These are phyloP conservation scores for Cheilosia soror DNA, from an alignment of 2,888 invertebrate species.

Conservation along the genomic window DNA sequence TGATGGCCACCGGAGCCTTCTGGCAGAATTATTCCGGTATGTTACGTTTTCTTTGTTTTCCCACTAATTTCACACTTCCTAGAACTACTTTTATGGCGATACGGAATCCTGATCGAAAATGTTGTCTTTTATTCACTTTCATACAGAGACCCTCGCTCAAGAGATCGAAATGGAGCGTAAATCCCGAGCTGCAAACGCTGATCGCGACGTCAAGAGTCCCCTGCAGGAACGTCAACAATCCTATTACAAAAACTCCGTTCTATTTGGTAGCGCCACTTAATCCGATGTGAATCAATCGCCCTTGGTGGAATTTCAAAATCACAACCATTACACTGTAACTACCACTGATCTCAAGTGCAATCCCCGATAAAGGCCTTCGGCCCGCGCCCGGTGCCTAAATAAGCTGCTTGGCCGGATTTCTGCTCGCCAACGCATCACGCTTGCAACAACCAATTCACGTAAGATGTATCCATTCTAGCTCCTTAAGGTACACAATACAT, in stretches of 20 bases:
- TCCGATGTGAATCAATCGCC: conserved; percentile 20
- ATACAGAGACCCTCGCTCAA: conserved; percentile 93
- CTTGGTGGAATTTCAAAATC: conserved; percentile 25
- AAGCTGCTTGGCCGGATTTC: conserved; percentile 49
- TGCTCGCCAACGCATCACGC: conserved; percentile 47
- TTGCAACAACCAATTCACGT: conserved; percentile 40
- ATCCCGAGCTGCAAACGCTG: conserved; percentile 90
- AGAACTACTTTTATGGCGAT: background rate
- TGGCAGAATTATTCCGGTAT: conserved; percentile 97
- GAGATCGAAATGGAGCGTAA: conserved; percentile 95
- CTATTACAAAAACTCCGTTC: conserved; percentile 95
- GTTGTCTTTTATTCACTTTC: conserved; percentile 19
- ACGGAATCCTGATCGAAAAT: background rate
- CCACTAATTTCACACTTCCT: background rate
- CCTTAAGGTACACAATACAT: conserved; percentile 40
- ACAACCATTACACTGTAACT: conserved; percentile 28
- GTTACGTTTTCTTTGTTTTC: conserved; percentile 78
- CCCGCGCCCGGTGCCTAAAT: conserved; percentile 65
- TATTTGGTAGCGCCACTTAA: conserved; percentile 94
- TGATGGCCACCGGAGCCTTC: conserved; percentile 94
- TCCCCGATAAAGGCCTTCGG: conserved; percentile 67
- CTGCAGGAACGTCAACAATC: conserved; percentile 90
- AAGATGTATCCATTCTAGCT: conserved; percentile 56
- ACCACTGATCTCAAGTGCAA: conserved; percentile 75
- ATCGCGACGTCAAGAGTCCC: conserved; percentile 94